phyloP scores from a whole-genome alignment of 2,797 vertebrate genomes.

The Chaetodon trifasciatus region DNA sequence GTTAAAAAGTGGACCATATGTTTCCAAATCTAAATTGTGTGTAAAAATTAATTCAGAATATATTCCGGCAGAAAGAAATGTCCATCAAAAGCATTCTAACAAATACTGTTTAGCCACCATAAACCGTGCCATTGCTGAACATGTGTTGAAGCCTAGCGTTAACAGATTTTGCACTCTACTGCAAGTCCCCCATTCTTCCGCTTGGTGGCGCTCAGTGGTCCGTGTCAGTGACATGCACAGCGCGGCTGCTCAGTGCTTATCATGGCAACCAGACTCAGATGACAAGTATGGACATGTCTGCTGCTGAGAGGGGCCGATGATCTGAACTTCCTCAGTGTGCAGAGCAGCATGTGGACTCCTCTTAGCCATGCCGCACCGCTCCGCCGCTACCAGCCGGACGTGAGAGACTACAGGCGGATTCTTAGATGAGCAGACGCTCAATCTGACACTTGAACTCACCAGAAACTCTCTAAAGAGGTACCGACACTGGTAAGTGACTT shows the following conservation, averaged over 20 bases:
- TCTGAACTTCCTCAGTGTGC: constrained; percentile 57
- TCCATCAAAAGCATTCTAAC: background rate
- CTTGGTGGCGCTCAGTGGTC: constrained; percentile 39
- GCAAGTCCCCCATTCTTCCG: constrained; percentile 15
- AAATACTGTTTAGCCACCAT: background rate
- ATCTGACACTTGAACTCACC: background rate
- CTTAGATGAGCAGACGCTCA: background rate
- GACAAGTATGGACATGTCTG: constrained; percentile 73
- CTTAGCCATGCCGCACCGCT: constrained; percentile 17
- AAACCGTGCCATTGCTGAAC: background rate
- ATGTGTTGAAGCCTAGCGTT: background rate
- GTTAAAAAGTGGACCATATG: too few relatives aligned
- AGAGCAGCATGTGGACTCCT: constrained; percentile 31
- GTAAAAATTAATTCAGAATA: background rate
- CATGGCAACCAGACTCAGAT: constrained; percentile 60
- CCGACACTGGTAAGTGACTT: constrained; percentile 33
- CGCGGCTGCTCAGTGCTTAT: constrained; percentile 30
- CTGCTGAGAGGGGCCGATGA: constrained; percentile 31
- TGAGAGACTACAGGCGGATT: background rate
- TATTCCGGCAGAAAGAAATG: background rate
- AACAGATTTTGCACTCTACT: background rate
- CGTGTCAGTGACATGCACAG: background rate
- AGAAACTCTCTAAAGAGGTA: background rate
- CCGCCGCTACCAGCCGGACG: background rate
- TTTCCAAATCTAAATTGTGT: background rate